Base-by-base conservation (phyloP, 2,888 invertebrate genomes). In the Teleiodes luculella region DNA sequence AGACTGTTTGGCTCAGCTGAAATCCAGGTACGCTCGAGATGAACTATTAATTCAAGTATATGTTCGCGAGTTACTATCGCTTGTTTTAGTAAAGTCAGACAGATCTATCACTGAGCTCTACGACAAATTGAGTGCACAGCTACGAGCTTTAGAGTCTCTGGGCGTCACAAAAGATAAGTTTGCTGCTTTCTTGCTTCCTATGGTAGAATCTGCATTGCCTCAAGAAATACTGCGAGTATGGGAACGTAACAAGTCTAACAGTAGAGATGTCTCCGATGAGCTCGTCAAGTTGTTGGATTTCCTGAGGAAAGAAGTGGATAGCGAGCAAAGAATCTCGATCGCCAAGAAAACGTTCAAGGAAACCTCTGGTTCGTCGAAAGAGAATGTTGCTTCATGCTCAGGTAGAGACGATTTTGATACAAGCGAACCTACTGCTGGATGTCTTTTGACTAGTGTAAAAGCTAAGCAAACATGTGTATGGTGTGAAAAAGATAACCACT, bases 161-260 rank as follows among this genome's bases (percentile, higher is more conserved):
- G 52, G 48, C 6, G 46, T 57, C 0, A 52, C 53, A 14, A 53
- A 53, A 18, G 52, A 59, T 3, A 57, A 57, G 16, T 57, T 45
- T 45, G 55, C 57, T n/a, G 36, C 57, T 11, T 51, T 59, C 7
- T 24, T 59, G 3, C 16, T 55, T n/a, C 57, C 59, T 3, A 53
- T 59, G 49, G 52, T 59, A 3, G 56, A 59, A 20, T 56, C 56
- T 2, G 54, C 59, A 2, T n/a, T 56, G 2, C 55, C 56, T 2
- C 31, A 55, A 5, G 57, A 57, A 8, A 5, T 57, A 1, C 16
- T 55, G n/a, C 13, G 33, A 20, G 18, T 30, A 11, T 57, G 57
- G 57, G 46, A 56, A 37, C 11, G 11, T 35, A n/a, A n/a, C n/a
- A n/a, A n/a, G n/a, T n/a, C n/a, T n/a, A n/a, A n/a, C n/a, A 35